A percentile compares a stretch with the other conserved stretches of the same genome.
Evolutionary conservation across 1,140 invertebrate species (phyloP).

Genomic region (Macrostomum lignano): DNA sequence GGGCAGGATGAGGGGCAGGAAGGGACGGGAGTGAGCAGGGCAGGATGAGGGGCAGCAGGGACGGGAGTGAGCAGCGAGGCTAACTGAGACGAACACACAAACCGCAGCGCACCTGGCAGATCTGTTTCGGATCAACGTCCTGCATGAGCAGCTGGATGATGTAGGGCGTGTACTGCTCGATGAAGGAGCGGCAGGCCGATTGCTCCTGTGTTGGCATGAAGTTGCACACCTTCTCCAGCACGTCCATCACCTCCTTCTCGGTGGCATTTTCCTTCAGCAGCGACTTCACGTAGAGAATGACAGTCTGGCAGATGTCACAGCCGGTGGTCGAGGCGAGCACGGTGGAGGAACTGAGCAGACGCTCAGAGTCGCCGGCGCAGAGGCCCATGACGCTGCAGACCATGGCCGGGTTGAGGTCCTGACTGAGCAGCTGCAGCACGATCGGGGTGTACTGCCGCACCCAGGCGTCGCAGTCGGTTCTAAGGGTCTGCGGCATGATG

Average conservation of each 20-base stretch:
- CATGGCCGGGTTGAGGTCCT: constrained; percentile 39
- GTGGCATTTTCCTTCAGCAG: constrained; percentile 8
- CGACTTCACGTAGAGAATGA: constrained; percentile 8
- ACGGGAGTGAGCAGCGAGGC: neutral
- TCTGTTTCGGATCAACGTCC: constrained; percentile 29
- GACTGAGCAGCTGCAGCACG: constrained; percentile 40
- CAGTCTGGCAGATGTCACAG: constrained; percentile 8
- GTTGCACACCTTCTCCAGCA: constrained; percentile 9
- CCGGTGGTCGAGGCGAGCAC: constrained; percentile 5
- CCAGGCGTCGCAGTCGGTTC: constrained; percentile 41
- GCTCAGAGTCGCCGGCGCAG: constrained; percentile 26
- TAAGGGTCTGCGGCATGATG: constrained; percentile 37
- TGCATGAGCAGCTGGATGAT: constrained; percentile 35
- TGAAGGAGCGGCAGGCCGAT: constrained; percentile 15
- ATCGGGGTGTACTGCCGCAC: constrained; percentile 45
- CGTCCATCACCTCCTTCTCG: constrained; percentile 3
- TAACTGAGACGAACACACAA: too few species aligned
- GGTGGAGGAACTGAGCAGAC: constrained; percentile 3
- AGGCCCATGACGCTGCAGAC: constrained; percentile 41
- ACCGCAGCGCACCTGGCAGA: constrained; percentile 28
- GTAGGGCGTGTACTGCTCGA: constrained; percentile 37
- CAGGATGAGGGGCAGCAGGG: too few species aligned
- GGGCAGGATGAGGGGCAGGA: too few species aligned
- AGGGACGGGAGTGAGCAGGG: too few species aligned
- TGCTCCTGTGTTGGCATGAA: constrained; percentile 8